phyloP scores from a whole-genome alignment of 35 echinoderm and acorn worm genomes.

The Holothuria glaberrima region DNA sequence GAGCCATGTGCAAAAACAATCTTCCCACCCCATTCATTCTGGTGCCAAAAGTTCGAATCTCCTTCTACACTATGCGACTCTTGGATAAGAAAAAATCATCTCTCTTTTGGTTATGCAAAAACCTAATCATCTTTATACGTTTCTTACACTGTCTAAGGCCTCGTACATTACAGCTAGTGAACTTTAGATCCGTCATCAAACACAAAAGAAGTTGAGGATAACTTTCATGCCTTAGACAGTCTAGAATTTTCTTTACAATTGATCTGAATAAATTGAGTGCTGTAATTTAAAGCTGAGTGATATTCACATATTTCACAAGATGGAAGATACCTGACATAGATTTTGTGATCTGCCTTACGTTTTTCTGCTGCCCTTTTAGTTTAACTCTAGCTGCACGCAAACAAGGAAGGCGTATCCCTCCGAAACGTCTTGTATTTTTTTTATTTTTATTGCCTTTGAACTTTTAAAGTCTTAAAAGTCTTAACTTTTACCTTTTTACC shows the following conservation, averaged over 20 bases:
- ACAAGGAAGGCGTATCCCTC: too few species aligned
- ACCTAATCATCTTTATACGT: conserved; percentile 4
- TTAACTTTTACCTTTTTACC: too few species aligned
- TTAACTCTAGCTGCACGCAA: too few species aligned
- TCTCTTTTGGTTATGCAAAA: conserved; percentile 15
- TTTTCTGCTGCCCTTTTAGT: too few species aligned
- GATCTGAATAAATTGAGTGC: neutral
- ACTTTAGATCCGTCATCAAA: conserved; percentile 47
- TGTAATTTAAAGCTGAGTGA: neutral
- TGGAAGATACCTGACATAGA: too few species aligned
- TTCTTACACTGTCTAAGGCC: conserved; percentile 47
- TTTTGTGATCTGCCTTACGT: too few species aligned
- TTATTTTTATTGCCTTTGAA: too few species aligned
- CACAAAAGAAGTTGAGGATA: conserved; percentile 5
- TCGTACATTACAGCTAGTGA: conserved; percentile 15
- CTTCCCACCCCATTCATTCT: conserved; percentile 17
- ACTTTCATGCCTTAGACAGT: conserved; percentile 24
- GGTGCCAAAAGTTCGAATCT: neutral
- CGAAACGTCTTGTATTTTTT: too few species aligned
- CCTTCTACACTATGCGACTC: conserved; percentile 19
- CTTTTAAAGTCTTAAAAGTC: too few species aligned
- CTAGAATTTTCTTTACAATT: neutral
- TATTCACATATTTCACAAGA: neutral
- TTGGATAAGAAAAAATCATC: conserved; percentile 23
- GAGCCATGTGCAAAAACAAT: conserved; percentile 18